Percentiles rank a stretch among this genome's conserved stretches.
Evolutionary conservation across 2,888 invertebrate species (phyloP).

Genomic region (Zelleria hepariella): DNA sequence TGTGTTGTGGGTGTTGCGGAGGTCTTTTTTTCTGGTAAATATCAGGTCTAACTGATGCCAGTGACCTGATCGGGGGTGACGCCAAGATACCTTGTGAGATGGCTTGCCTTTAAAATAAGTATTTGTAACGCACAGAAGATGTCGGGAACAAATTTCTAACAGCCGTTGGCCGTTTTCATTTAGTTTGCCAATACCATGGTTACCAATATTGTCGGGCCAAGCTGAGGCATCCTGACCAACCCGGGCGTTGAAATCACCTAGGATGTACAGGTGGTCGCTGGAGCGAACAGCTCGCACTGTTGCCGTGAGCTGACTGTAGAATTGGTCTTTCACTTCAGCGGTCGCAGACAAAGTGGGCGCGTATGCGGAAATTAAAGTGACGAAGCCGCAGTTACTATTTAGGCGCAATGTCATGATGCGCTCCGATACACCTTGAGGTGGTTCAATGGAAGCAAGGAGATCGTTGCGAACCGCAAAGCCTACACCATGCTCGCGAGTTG

Average conservation of each 20-base stretch:
- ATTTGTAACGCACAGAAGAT: conserved; percentile 14
- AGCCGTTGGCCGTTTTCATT: conserved; percentile 7
- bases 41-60: conserved; percentile 16
- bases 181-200: neutral
- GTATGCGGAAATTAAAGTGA: conserved; percentile 11
- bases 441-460: conserved; percentile 4
- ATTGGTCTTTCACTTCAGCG: conserved; percentile 1
- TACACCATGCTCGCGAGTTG: conserved; percentile 11
- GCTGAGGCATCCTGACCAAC: neutral
- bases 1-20: conserved; percentile 6
- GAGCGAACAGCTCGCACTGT: neutral
- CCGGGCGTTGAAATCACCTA: conserved; percentile 3
- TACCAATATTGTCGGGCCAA: neutral
- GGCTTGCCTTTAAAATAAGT: conserved; percentile 13
- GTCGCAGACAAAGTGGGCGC: conserved; percentile 12
- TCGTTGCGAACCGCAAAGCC: conserved; percentile 13
- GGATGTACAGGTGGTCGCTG: neutral
- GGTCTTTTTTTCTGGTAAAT: conserved; percentile 11
- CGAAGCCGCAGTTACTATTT: neutral
- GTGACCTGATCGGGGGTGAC: conserved; percentile 15
- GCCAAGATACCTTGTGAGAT: conserved; percentile 15
- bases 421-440: conserved; percentile 7
- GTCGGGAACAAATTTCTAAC: conserved; percentile 12
- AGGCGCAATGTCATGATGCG: conserved; percentile 11
- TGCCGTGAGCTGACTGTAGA: neutral